phyloP scores from a whole-genome alignment of 2,888 invertebrate genomes.

The Aphidoletes aphidimyza region DNA sequence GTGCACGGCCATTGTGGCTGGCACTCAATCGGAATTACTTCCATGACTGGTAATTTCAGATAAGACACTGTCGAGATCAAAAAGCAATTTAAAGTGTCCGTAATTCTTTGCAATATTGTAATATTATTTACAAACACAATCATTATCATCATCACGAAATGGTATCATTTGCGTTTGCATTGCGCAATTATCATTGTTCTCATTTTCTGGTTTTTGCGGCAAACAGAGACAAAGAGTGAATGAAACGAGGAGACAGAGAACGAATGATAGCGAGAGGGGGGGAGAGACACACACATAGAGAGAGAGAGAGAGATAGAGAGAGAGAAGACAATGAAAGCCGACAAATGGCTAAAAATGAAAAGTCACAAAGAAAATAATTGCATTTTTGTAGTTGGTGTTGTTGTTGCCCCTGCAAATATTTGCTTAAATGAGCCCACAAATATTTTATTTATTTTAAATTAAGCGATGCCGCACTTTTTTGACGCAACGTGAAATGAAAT shows the following conservation, averaged over 20 bases:
- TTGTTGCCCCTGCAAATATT: conserved; percentile 14
- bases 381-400: not conserved
- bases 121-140: conserved; percentile 46
- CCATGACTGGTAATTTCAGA: conserved; percentile 44
- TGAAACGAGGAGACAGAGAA: not conserved
- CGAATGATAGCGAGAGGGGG: not conserved
- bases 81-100: conserved; percentile 46
- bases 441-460: conserved; percentile 31
- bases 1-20: not conserved
- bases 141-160: conserved; percentile 29
- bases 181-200: not conserved
- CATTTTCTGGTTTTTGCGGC: not conserved
- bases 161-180: conserved; percentile 29
- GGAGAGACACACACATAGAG: not conserved
- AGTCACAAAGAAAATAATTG: conserved; percentile 21
- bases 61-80: conserved; percentile 46
- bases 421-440: conserved; percentile 26
- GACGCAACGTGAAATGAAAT: not conserved
- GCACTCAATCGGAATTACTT: conserved; percentile 47
- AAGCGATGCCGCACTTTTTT: not conserved
- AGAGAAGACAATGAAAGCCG: no score
- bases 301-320: no score
- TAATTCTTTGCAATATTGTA: conserved; percentile 46
- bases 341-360: not conserved
- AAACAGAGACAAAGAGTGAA: not conserved